Base-by-base conservation (phyloP, 2,888 invertebrate species). In the Clitarchus hookeri region DNA sequence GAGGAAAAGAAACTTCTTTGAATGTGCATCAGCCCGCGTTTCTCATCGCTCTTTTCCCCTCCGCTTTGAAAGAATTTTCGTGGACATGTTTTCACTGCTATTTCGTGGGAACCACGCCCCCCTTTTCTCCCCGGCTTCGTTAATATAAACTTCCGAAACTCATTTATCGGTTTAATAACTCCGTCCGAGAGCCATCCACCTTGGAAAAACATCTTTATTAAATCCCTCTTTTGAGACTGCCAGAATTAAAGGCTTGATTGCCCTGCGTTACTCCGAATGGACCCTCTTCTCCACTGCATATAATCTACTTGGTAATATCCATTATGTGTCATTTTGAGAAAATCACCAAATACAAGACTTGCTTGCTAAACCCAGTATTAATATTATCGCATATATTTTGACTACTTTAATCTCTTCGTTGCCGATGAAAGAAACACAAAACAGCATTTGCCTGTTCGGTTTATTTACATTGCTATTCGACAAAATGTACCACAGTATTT, bases 101-200 rank as follows among this genome's bases (percentile, higher is more conserved):
- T 65, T 65, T n/a, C 65, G 65, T 23, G 65, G 65, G n/a, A 8
- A 48, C 48, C 48, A 8, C 48, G 16, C 48, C 48, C 48, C n/a
- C 8, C 13, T n/a, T 19, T n/a, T 23, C 8, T 2, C 53, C 65
- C 65, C 65, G 2, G 19, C 65, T 65, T 65, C 65, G 65, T 65
- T 65, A 65, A 65, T 65, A 65, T 65, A 65, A 65, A 65, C 65
- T 65, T 65, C 65, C 65, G 65, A 65, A 65, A 65, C 65, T 65
- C 65, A 65, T 65, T 65, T 65, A n/a, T 65, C 65, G n/a, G 65
- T 65, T 65, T 65, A 65, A 65, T 65, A 65, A 65, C 65, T 23
- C 65, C 16, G n/a, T 65, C 16, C 65, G 16, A 65, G 65, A 65
- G n/a, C 65, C 65, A 65, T 65, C 65, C 16, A 11, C 65, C 65